These are phyloP conservation scores for Pachyseris speciosa DNA, from an alignment of 64 coral and sea anemone species.

Conservation along the genomic window DNA sequence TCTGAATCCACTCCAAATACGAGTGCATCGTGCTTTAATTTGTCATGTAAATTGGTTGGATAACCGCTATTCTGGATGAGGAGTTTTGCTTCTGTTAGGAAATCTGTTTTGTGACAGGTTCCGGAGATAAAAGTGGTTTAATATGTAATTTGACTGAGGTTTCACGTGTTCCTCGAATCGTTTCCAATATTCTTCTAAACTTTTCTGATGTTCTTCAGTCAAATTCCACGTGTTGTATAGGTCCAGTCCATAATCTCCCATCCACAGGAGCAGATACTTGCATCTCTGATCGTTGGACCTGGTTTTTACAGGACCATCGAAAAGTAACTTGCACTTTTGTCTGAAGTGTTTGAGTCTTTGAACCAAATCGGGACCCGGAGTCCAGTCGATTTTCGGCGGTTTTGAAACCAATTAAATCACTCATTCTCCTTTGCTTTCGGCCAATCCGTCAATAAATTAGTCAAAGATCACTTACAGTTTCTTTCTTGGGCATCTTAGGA, in stretches of 20 bases:
- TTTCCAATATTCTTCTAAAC: conserved; percentile 43
- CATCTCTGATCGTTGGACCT: conserved; percentile 56
- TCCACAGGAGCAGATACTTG: conserved; percentile 63
- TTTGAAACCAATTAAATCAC: too few species aligned
- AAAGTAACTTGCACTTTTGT: conserved; percentile 51
- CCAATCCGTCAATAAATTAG: too few species aligned
- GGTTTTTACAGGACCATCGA: conserved; percentile 55
- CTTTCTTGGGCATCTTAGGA: too few species aligned
- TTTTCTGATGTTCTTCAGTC: not conserved
- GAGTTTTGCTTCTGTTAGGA: conserved; percentile 74
- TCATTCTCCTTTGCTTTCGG: too few species aligned
- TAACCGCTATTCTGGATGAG: conserved; percentile 76
- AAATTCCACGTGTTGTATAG: conserved; percentile 71
- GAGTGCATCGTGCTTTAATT: conserved; percentile 55
- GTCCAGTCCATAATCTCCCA: conserved; percentile 72
- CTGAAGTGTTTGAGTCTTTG: too few species aligned
- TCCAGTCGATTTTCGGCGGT: too few species aligned
- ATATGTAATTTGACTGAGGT: too few species aligned
- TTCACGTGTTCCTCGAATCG: conserved; percentile 77
- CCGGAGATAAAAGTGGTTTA: too few species aligned
- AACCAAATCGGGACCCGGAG: too few species aligned
- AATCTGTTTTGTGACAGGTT: too few species aligned
- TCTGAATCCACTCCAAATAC: conserved; percentile 76
- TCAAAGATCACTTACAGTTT: too few species aligned
- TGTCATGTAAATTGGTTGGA: conserved; percentile 53